These are phyloP conservation scores for Brotogeris chrysoptera DNA, from an alignment of 2,797 vertebrate genomes.

Conservation along the genomic window DNA sequence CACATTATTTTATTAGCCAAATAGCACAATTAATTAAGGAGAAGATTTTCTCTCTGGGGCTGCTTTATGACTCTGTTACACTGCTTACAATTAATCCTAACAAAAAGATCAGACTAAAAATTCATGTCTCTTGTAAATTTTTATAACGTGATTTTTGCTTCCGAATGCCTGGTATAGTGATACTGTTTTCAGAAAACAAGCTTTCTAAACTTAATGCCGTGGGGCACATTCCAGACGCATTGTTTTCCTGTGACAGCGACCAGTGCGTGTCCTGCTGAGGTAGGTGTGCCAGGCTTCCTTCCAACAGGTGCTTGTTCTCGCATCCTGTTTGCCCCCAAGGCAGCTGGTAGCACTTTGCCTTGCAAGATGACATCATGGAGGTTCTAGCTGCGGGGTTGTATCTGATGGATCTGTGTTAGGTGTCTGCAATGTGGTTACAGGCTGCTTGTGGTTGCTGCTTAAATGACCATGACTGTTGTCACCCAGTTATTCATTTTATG, in stretches of 20 bases:
- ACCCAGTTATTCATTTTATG: background rate
- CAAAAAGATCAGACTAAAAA: conserved; percentile 18
- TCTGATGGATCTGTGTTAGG: background rate
- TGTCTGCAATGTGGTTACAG: fast-evolving
- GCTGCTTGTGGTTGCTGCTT: background rate
- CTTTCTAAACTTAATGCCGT: background rate
- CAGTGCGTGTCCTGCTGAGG: fast-evolving
- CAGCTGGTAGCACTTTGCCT: background rate
- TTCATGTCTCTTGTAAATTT: conserved; percentile 1
- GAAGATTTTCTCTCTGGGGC: background rate
- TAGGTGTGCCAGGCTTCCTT: no score
- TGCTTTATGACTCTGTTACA: background rate
- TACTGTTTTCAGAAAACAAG: background rate
- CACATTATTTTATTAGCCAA: conserved; percentile 50
- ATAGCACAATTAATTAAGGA: conserved; percentile 25
- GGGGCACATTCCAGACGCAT: fast-evolving
- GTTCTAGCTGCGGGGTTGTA: background rate
- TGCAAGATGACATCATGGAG: fast-evolving
- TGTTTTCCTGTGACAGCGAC: background rate
- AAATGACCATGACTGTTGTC: background rate
- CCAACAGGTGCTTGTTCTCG: background rate
- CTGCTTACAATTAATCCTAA: conserved; percentile 20
- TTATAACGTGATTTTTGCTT: background rate
- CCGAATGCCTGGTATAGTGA: background rate
- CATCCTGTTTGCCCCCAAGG: fast-evolving